These are phyloP conservation scores for Aleiodes leptofemur DNA, from an alignment of 2,888 invertebrate genomes.

Conservation along the genomic window DNA sequence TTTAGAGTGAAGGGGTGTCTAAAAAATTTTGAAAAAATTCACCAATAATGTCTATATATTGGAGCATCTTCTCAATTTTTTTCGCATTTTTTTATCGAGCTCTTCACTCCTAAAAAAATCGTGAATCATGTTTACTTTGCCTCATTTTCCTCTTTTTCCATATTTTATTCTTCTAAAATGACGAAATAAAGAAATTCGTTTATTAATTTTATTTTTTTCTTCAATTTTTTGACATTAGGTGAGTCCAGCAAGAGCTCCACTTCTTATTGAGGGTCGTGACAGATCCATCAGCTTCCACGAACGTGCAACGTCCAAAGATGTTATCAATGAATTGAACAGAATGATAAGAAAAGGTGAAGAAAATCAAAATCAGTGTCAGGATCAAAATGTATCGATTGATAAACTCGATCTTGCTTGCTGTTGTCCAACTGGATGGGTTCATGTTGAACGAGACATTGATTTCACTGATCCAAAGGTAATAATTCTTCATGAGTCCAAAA, in stretches of 20 bases:
- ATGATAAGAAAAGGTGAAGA: slow-evolving; percentile 80
- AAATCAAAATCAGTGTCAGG: slow-evolving; percentile 62
- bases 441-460: slow-evolving; percentile 86
- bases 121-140: too few relatives aligned
- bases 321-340: slow-evolving; percentile 85
- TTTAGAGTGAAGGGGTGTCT: too few relatives aligned
- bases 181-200: too few relatives aligned
- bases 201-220: too few relatives aligned
- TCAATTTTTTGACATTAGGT: slow-evolving; percentile 57
- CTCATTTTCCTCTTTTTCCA: too few relatives aligned
- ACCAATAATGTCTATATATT: too few relatives aligned
- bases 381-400: slow-evolving; percentile 64
- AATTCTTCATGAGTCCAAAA: too few relatives aligned
- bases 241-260: slow-evolving; percentile 67
- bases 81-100: too few relatives aligned
- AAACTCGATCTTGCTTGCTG: slow-evolving; percentile 81
- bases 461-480: slow-evolving; percentile 86
- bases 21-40: too few relatives aligned
- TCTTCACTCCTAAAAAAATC: too few relatives aligned
- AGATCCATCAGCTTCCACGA: slow-evolving; percentile 84
- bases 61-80: too few relatives aligned
- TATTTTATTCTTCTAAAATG: too few relatives aligned
- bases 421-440: slow-evolving; percentile 87
- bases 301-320: slow-evolving; percentile 85
- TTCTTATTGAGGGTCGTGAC: slow-evolving; percentile 70